A percentile compares a stretch with the other conserved stretches of the same genome.
Conservation (phyloP, 2,888 invertebrate genomes). For the Pollenia amentaria region DNA sequence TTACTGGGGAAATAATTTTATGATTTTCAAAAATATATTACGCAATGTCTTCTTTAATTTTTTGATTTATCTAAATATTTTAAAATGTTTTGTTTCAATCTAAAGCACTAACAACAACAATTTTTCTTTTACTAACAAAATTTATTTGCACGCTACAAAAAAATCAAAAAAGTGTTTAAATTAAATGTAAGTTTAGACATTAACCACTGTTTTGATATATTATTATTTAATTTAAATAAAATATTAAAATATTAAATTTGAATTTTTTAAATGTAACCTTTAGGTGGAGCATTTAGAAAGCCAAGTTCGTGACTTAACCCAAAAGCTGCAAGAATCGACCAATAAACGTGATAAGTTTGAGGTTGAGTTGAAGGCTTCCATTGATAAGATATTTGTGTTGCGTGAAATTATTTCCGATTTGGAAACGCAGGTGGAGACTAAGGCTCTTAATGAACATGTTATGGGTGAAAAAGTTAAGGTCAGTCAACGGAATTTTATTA, state of each 20-base stretch:
- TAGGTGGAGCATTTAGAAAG: conserved; percentile 92
- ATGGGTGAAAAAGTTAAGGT: conserved; percentile 85
- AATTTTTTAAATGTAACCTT: conserved; percentile 38
- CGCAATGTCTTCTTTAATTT: background rate
- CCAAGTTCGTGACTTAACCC: conserved; percentile 89
- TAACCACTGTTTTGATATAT: conserved; percentile 20
- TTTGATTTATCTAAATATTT: conserved; percentile 17
- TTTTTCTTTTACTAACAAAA: conserved; percentile 60
- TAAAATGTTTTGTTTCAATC: conserved; percentile 44
- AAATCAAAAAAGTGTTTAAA: conserved; percentile 62
- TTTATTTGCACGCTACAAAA: conserved; percentile 67
- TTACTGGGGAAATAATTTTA: background rate
- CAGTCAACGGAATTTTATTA: background rate
- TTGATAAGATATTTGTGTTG: conserved; percentile 90
- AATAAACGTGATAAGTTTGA: conserved; percentile 88
- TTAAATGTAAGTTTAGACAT: conserved; percentile 69
- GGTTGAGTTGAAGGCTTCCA: conserved; percentile 89
- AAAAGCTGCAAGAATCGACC: conserved; percentile 87
- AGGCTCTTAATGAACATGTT: conserved; percentile 88
- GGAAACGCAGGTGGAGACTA: conserved; percentile 90
- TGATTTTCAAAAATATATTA: background rate
- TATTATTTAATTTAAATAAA: conserved; percentile 13
- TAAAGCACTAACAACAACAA: conserved; percentile 59
- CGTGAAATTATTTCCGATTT: conserved; percentile 91
- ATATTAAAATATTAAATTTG: background rate